phyloP scores from a whole-genome alignment of 2,888 invertebrate species.

The Sussaba pulchella region DNA sequence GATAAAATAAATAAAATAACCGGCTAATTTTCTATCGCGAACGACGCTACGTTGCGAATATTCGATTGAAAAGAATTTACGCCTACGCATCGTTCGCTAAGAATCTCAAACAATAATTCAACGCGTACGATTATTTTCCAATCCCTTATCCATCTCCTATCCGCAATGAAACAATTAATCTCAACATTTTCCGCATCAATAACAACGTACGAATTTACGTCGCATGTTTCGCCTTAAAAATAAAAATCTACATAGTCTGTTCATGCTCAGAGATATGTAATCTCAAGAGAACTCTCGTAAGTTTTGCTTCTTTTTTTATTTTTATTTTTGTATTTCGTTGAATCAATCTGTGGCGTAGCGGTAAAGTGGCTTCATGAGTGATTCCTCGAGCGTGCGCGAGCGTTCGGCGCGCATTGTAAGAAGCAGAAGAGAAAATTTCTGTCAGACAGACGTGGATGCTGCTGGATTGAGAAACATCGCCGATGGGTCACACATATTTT shows the following conservation, averaged over 20 bases:
- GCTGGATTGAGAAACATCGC: conserved; percentile 6
- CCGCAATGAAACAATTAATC: not conserved
- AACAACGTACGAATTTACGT: not conserved
- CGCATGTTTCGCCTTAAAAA: not conserved
- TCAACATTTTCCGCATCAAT: not conserved
- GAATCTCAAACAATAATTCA: not conserved
- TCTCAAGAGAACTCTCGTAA: conserved; percentile 50
- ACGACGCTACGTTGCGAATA: too few relatives aligned
- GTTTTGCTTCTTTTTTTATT: conserved; percentile 17
- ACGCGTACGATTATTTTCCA: not conserved
- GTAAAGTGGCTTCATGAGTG: conserved; percentile 1
- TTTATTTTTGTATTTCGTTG: not conserved
- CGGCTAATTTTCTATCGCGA: not conserved
- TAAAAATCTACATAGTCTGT: not conserved
- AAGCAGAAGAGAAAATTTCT: not conserved
- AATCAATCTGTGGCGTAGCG: conserved; percentile 29
- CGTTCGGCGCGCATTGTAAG: not conserved
- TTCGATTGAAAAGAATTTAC: not conserved
- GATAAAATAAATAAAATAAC: not conserved
- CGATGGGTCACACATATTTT: conserved; percentile 21
- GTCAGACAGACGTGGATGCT: conserved; percentile 28
- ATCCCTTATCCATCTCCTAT: not conserved
- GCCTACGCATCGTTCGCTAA: not conserved
- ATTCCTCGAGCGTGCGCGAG: conserved; percentile 10
- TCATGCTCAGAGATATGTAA: conserved; percentile 29